Evolutionary conservation across 2,888 invertebrate genomes (phyloP), one percentile per base, ranked within the genome.

Genomic region (Ormyrus rosae): DNA sequence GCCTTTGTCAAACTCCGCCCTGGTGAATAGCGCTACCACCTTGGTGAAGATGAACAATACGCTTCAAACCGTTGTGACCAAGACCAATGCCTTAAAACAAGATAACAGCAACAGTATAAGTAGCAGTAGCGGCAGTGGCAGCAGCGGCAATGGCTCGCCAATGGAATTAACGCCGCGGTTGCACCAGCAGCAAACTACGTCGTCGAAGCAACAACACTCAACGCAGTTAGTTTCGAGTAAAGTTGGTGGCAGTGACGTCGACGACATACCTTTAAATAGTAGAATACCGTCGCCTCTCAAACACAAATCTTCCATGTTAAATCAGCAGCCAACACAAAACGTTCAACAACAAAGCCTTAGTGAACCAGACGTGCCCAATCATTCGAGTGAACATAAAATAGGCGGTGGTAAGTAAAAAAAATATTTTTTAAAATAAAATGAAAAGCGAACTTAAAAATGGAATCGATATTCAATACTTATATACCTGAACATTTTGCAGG

Each of bases 301-400:
- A 79, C 89, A 89, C 82, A 91, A 91, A 84, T 79, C 87, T 45
- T 73, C 86, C 61, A 84, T 87, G 71, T 83, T 87, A 48, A 87
- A 85, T 84, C 90, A 89, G 80, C 71, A 71, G 2, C 45, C 65
- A 4, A 83, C 85, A 13, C 83, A 88, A 46, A 89, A 87, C 75
- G 82, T 84, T 56, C 88, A 87, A 67, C 89, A 80, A 50, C 56
- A 65, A 34, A 6, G 8, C 72, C 84, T 88, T 87, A 83, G 85
- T 84, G 90, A 91, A 79, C 83, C 87, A 65, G 90, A 90, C 46
- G 83, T 88, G 56, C 87, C 87, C 60, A 91, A 90, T 85, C 90
- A 91, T 81, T 89, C 87, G 74, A 90, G 86, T 74, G 90, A 91
- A 81, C 90, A 90, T 87, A 91, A 91, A 88, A 91, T 90, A 84